phyloP scores from a whole-genome alignment of 1,140 invertebrate genomes.

The Globodera rostochiensis region DNA sequence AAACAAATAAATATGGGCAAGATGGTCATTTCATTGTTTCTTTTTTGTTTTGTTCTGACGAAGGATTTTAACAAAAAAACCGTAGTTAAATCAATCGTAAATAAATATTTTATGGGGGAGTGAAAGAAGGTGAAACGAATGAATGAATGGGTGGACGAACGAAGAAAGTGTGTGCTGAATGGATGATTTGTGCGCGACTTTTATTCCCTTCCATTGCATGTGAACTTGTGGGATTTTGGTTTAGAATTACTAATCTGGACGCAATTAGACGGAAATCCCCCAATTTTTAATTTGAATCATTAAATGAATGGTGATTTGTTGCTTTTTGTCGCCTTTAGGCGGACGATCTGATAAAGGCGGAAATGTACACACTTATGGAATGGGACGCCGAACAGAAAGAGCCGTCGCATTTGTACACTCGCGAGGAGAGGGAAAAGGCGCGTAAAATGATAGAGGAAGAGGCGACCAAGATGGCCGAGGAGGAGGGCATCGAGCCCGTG shows the following conservation, averaged over 20 bases:
- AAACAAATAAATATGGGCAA: not conserved
- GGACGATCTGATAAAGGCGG: constrained; percentile 92
- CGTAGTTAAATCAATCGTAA: not conserved
- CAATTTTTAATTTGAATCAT: no score
- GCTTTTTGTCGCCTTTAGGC: constrained; percentile 71
- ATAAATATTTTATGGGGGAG: constrained; percentile 16
- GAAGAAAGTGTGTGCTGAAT: not conserved
- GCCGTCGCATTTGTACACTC: constrained; percentile 42
- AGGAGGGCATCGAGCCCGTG: constrained; percentile 22
- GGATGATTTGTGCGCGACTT: constrained; percentile 1
- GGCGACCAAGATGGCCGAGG: constrained; percentile 15
- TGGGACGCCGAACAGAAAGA: constrained; percentile 56
- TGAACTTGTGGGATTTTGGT: not conserved
- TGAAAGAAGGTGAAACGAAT: not conserved
- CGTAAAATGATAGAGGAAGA: constrained; percentile 46
- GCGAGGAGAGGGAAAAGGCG: constrained; percentile 47
- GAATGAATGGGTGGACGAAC: constrained; percentile 16
- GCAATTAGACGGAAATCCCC: no score
- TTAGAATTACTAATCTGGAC: not conserved
- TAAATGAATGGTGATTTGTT: not conserved
- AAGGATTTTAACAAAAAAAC: not conserved
- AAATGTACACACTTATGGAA: constrained; percentile 74
- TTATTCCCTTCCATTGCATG: not conserved
- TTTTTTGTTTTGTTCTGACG: not conserved
- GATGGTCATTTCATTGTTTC: not conserved